These are phyloP conservation scores for Danio kyathit DNA, from an alignment of 2,797 vertebrate genomes.

Conservation along the genomic window DNA sequence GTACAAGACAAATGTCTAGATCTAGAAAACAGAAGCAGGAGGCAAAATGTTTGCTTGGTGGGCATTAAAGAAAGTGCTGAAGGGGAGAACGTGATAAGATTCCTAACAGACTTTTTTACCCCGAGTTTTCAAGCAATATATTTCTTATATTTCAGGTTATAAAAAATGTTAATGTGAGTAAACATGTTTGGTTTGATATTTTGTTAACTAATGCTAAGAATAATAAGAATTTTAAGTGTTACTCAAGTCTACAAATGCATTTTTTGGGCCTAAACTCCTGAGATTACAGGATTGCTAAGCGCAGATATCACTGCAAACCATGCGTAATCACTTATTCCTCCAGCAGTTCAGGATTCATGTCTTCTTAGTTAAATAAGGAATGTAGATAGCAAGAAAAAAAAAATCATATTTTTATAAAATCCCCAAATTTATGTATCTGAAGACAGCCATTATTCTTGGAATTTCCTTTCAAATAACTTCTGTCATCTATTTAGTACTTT, in stretches of 20 bases:
- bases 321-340: slow-evolving; percentile 50
- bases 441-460: slow-evolving; percentile 69
- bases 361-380: slow-evolving; percentile 69
- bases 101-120: background rate
- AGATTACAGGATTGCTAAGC: background rate
- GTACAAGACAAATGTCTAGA: background rate
- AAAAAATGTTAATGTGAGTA: too few relatives aligned
- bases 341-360: slow-evolving; percentile 51
- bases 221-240: too few relatives aligned
- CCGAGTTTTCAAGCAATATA: background rate
- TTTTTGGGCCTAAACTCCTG: background rate
- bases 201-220: background rate
- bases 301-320: slow-evolving; percentile 36
- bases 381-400: slow-evolving; percentile 67
- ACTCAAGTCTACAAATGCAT: background rate
- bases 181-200: background rate
- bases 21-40: background rate
- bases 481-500: slow-evolving; percentile 61
- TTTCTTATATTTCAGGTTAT: background rate
- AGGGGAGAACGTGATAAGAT: background rate
- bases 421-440: slow-evolving; percentile 79
- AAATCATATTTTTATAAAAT: slow-evolving; percentile 72
- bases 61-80: slow-evolving; percentile 1
- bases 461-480: slow-evolving; percentile 74
- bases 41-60: background rate